Base-by-base conservation (phyloP, 2,797 vertebrate species). In the Sciurus vulgaris region DNA sequence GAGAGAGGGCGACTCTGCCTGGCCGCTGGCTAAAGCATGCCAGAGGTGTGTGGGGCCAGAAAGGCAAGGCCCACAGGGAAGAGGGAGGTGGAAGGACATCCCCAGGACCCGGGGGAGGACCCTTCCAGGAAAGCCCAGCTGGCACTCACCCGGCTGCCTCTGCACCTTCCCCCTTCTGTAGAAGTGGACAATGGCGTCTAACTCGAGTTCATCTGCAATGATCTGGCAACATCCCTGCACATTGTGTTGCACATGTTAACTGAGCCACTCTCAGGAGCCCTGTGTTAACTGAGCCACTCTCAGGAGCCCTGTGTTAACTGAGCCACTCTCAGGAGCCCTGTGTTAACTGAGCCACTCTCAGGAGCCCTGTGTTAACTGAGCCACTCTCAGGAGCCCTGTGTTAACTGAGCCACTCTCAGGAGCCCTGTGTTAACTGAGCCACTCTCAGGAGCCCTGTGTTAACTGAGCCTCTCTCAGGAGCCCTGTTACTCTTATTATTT, bases 201-300 rank as follows among this genome's bases (percentile, higher is more conserved):
- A 10, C 8, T 76, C 17, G 0, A 0, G 18, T 3, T n/a, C 2
- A 15, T 26, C 4, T 44, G 3, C 18, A 49, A 78, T 3, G 2
- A 17, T 7, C 15, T 26, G n/a, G 15, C 28, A 41, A 17, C 4
- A 49, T 33, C 56, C 24, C 6, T 3, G 13, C 10, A 0, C 51
- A 24, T 4, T 33, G 11, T 8, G 63, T 1, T 3, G n/a, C 33
- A 33, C 1, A 0, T 0, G 15, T 2, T 35, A 0, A 15, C 0
- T 1, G 59, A 28, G 13, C 51, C 65, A 3, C 0, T 14, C 1
- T 7, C 22, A 28, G 54, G 63, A 47, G 15, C 8, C 20, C 2
- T 2, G 10, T 0, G 15, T 2, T 35, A 0, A 15, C 0, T 1
- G 59, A 28, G 13, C 51, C 65, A 3, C 0, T 14, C 1, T 7